Evolutionary conservation across 2,888 invertebrate genomes (phyloP).

Genomic region (Metacarcinus magister): DNA sequence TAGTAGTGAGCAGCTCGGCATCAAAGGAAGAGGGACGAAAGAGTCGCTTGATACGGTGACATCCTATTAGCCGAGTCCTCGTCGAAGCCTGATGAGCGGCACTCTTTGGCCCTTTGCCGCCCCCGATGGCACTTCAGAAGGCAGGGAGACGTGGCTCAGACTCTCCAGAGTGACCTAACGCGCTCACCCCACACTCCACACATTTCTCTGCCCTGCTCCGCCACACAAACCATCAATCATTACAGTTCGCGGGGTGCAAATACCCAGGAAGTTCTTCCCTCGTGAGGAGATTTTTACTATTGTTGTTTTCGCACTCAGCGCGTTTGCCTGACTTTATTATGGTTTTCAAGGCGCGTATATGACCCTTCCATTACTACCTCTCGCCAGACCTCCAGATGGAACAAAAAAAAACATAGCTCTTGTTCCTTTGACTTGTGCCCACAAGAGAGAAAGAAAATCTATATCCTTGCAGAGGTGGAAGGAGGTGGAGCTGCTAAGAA

Average conservation of each 20-base stretch:
- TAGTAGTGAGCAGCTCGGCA: neutral
- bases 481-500: slow-evolving; percentile 28
- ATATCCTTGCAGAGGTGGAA: neutral
- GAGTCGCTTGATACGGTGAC: slow-evolving; percentile 34
- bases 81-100: slow-evolving; percentile 47
- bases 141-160: slow-evolving; percentile 57
- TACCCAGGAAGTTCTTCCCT: neutral
- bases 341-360: slow-evolving; percentile 50
- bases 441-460: neutral
- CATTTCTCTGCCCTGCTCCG: neutral
- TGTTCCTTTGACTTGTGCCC: neutral
- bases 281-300: neutral
- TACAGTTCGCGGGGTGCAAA: neutral
- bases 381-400: neutral
- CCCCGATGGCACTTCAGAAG: slow-evolving; percentile 18
- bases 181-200: slow-evolving; percentile 54
- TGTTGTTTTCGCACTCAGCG: neutral
- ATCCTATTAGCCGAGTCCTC: slow-evolving; percentile 68
- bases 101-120: slow-evolving; percentile 32
- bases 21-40: neutral
- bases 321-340: slow-evolving; percentile 33
- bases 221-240: slow-evolving; percentile 47
- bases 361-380: slow-evolving; percentile 59
- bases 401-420: neutral
- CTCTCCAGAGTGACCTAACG: slow-evolving; percentile 70